Base-by-base conservation (phyloP, 2,113 vertebrate species). In the Alligator sinensis region DNA sequence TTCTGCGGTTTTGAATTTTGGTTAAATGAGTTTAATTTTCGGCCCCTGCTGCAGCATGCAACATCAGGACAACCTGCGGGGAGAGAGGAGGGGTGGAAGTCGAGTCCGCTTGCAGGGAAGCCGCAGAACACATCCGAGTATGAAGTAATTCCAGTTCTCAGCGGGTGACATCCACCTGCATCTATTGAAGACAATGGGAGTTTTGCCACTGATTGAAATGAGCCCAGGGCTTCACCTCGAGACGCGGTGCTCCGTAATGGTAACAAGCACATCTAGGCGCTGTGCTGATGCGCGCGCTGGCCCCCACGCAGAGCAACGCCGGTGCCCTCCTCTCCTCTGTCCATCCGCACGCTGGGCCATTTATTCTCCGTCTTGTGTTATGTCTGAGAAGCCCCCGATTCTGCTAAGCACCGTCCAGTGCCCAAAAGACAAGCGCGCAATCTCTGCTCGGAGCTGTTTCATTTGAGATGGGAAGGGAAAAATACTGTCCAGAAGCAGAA, bases 121-220 rank as follows among this genome's bases (percentile, higher is more conserved):
- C 91, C 94, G 93, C 83, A 87, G 94, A 89, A 82, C 84, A 90
- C 47, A 47, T 47, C 63, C 95, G 22, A 92, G 87, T 90, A 89
- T 92, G 92, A 81, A n/a, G 85, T 84, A 91, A 80, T 94, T 95
- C 93, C 89, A 94, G 94, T 84, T 95, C 94, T 95, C 87, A 66
- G 94, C 14, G 11, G 12, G 30, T 11, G 18, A 13, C 1, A 2
- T 62, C 9, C 47, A 47, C 47, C n/a, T 1, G 0, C 5, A 27
- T 16, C 10, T 0, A 9, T 54, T 27, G 66, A 27, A 58, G 58
- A 3, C 27, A 5, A 15, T 1, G 1, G 30, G 61, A 76, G 8
- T 77, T 34, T 61, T 57, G 63, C 2, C 63, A 8, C 2, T 4
- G 58, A 21, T 72, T 24, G 3, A 1, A 28, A 17, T 54, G 25